A percentile compares a stretch with the other conserved stretches of the same genome.
Conservation (phyloP, 2,113 vertebrate species). For the Amphiprion percula region DNA sequence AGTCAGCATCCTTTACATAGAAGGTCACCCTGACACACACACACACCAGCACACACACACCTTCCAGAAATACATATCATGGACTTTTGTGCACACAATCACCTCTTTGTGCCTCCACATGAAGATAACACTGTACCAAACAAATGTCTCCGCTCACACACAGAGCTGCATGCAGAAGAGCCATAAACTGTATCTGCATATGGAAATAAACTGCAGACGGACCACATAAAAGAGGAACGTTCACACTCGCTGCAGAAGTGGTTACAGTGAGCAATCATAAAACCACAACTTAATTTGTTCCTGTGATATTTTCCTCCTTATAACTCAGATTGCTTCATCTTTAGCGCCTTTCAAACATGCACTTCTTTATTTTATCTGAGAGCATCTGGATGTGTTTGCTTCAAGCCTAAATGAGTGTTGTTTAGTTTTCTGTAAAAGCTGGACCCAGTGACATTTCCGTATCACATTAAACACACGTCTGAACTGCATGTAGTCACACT, state of each 20-base stretch:
- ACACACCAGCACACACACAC: conserved; percentile 2
- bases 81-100: not conserved
- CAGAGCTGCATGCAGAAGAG: not conserved
- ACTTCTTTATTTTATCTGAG: too few relatives aligned
- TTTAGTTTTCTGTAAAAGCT: too few relatives aligned
- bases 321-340: too few relatives aligned
- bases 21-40: conserved; percentile 68
- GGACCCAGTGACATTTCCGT: too few relatives aligned
- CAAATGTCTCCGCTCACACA: not conserved
- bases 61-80: not conserved
- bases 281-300: not conserved
- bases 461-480: too few relatives aligned
- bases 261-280: not conserved
- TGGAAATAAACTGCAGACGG: conserved; percentile 25
- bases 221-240: not conserved
- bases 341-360: too few relatives aligned
- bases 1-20: conserved; percentile 70
- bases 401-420: too few relatives aligned
- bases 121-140: not conserved
- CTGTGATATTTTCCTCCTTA: not conserved
- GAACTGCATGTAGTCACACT: too few relatives aligned
- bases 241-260: not conserved
- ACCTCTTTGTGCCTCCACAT: not conserved
- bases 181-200: conserved; percentile 19
- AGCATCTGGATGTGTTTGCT: too few relatives aligned